A percentile compares a stretch with the other conserved stretches of the same genome.
Evolutionary conservation across 2,888 invertebrate species (phyloP).

Genomic region (Piscicola geometra): DNA sequence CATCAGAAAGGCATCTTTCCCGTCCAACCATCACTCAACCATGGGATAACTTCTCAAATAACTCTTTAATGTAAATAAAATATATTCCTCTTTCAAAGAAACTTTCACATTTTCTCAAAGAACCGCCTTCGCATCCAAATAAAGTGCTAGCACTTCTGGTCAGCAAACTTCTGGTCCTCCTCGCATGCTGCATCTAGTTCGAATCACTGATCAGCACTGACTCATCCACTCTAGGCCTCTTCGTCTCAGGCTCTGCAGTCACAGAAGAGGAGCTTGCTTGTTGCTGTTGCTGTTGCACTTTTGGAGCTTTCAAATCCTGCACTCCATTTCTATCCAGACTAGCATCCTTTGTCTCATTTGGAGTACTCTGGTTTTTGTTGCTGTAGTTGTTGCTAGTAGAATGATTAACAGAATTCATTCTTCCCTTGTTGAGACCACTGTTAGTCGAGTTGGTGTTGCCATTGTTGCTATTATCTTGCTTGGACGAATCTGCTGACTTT

Average conservation of each 20-base stretch:
- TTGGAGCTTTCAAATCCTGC: not conserved
- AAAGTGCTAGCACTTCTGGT: too few species aligned
- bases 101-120: not conserved
- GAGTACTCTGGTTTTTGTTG: constrained; percentile 2
- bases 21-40: too few species aligned
- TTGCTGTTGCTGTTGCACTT: not conserved
- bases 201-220: not conserved
- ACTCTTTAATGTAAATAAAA: not conserved
- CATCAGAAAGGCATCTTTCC: too few species aligned
- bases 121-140: not conserved
- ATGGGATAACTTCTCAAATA: too few species aligned
- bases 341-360: not conserved
- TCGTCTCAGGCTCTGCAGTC: not conserved
- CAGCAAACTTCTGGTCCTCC: too few species aligned
- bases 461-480: not conserved
- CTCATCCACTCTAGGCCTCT: not conserved
- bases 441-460: not conserved
- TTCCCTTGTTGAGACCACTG: not conserved
- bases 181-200: not conserved
- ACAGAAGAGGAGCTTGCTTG: too few species aligned
- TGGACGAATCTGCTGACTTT: not conserved
- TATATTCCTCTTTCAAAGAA: not conserved
- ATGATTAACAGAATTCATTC: not conserved
- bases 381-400: not conserved
- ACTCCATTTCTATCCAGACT: not conserved